Conservation (phyloP, 2,888 invertebrate species). For the Calliopum simillimum region DNA sequence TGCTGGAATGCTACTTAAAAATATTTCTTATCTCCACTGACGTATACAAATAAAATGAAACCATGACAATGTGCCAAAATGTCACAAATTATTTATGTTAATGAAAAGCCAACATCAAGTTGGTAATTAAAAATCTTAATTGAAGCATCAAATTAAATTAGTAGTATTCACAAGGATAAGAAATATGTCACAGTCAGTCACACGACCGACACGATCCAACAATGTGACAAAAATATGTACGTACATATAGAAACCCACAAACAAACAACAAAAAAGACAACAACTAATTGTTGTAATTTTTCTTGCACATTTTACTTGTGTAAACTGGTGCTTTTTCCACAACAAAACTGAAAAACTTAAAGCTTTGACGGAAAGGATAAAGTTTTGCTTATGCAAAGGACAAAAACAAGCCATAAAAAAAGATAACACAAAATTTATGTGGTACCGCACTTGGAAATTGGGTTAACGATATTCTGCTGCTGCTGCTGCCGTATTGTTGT, state of each 20-base stretch:
- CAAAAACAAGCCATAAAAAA: conserved; percentile 34
- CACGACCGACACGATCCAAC: background rate
- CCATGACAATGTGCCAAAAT: no score
- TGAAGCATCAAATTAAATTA: conserved; percentile 13
- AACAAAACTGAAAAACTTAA: background rate
- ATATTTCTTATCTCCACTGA: no score
- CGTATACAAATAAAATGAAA: no score
- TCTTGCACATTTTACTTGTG: conserved; percentile 15
- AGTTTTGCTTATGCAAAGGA: background rate
- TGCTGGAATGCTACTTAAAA: no score
- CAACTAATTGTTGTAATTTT: conserved; percentile 23
- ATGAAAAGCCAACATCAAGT: no score
- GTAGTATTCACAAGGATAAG: background rate
- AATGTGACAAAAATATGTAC: background rate
- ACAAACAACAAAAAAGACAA: background rate
- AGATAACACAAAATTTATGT: conserved; percentile 46
- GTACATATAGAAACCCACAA: background rate
- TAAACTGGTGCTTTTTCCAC: background rate
- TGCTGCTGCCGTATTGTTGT: no score
- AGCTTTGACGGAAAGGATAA: background rate
- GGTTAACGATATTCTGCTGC: no score
- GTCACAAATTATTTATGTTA: no score
- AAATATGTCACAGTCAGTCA: no score
- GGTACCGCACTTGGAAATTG: background rate
- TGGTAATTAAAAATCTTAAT: background rate